Base-by-base conservation (phyloP, 2,113 vertebrate species). In the Drymodes brunneopygia region DNA sequence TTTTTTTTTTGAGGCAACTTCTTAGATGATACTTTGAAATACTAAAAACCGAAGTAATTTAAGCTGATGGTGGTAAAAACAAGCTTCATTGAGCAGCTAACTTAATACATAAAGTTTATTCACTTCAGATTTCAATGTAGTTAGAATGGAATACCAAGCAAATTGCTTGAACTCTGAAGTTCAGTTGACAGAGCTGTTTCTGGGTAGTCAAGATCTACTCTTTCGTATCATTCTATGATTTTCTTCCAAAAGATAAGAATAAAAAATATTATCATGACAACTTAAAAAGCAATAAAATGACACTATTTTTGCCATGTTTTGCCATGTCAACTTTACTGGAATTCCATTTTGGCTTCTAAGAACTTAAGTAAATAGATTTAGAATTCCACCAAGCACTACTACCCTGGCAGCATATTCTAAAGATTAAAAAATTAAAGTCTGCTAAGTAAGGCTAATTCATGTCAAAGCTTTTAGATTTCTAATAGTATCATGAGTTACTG, bases 341-440 rank as follows among this genome's bases (percentile, higher is more conserved):
- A 94, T 91, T 81, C 69, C 48, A 64, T 88, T 82, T 90, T 90
- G 88, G 64, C 65, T 90, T 88, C 54, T 79, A 90, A 96, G 84
- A 95, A 75, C 80, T 44, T 95, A 95, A 96, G 83, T 93, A 96
- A 81, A 95, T 36, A 80, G 86, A 85, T 94, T 96, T 93, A 42
- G 86, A 92, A 94, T 54, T 70, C 86, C 48, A 91, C 38, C 75
- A 84, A 80, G 78, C 79, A 77, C 47, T 29, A 77, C 61, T 24
- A 80, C 81, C 57, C 40, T 51, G 33, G 33, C 20, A 77, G 78
- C 86, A 90, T 91, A 96, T 81, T 95, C 81, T 87, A 79, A 95
- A 96, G 96, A 96, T 97, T 97, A 96, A 95, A 96, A 94, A 94
- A 97, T 94, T 96, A 95, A 97, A 94, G 85, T 91, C 92, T 95